Evolutionary conservation across 2,888 invertebrate species (phyloP), one percentile per base, ranked within the genome.

Genomic region (Oligia strigilis): DNA sequence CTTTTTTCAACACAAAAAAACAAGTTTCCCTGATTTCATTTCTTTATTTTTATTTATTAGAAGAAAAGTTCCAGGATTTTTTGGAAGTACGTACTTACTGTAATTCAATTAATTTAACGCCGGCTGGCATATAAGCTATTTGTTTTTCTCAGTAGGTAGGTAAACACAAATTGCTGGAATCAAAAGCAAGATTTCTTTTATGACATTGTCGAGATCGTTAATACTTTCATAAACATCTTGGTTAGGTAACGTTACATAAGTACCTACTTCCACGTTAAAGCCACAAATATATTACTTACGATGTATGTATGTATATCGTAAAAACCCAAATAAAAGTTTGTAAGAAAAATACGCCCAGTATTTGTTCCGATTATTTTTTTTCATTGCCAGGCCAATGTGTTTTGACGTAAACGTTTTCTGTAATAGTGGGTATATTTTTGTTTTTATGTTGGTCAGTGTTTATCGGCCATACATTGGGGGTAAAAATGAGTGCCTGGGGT

Each of bases 401-500:
- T 85, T 77, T 79, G 83, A 79, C 87, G 70, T 78, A 82, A 78
- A 75, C 52, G 77, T 71, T 70, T 66, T 67, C 71, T 78, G 55
- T 71, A 62, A n/a, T 73, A 67, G 75, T 85, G 19, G 67, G 60
- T 64, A 78, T 72, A 69, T 66, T 67, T 66, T 75, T 75, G 60
- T 84, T 87, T 87, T 88, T 88, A 82, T 66, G 77, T 62, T 82
- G 84, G 88, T 84, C 74, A 81, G 84, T 49, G 80, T 87, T 88
- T 86, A 82, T 76, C 67, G 71, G 73, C 40, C 43, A 74, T 80
- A 78, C 80, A 82, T 81, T 75, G 74, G 49, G 46, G 78, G 60
- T 70, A 43, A 69, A 60, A 84, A 74, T 77, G 75, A 74, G 67
- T 40, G 74, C 49, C 76, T 66, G 60, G 74, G 83, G 85, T 69